Evolutionary conservation across 2,113 vertebrate species (phyloP).

Genomic region (Gymnocephalus cernua): DNA sequence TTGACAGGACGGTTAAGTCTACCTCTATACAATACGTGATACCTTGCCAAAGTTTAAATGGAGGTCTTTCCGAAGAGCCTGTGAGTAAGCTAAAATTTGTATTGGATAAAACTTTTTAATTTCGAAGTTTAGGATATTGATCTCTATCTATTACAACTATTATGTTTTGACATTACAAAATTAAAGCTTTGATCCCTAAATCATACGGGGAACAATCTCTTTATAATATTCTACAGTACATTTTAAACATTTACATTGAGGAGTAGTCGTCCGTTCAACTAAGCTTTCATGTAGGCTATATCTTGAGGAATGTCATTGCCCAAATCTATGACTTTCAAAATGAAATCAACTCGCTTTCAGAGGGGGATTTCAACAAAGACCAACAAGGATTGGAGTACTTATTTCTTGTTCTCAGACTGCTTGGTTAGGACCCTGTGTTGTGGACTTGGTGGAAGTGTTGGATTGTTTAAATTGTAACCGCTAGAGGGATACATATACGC

Average conservation of each 20-base stretch:
- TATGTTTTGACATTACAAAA: neutral
- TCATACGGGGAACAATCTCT: neutral
- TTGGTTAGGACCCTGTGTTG: constrained; percentile 29
- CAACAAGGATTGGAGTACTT: neutral
- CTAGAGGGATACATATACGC: constrained; percentile 96
- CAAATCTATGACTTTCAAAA: neutral
- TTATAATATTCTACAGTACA: too few relatives aligned
- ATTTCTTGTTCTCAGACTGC: neutral
- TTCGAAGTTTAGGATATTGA: neutral
- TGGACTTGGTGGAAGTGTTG: constrained; percentile 59
- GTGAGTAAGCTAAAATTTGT: neutral
- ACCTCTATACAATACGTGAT: constrained; percentile 16
- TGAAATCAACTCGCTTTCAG: neutral
- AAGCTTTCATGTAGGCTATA: neutral
- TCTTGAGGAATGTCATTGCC: neutral
- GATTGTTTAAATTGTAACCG: constrained; percentile 88
- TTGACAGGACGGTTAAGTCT: constrained; percentile 26
- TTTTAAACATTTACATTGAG: neutral
- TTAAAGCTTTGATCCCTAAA: neutral
- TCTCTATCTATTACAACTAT: neutral
- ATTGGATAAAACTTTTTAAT: neutral
- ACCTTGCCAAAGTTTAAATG: constrained; percentile 23
- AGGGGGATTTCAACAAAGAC: neutral
- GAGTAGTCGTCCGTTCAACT: neutral
- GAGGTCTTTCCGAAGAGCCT: neutral